Evolutionary conservation across 2,797 vertebrate genomes (phyloP).

Genomic region (Semaprochilodus insignis): DNA sequence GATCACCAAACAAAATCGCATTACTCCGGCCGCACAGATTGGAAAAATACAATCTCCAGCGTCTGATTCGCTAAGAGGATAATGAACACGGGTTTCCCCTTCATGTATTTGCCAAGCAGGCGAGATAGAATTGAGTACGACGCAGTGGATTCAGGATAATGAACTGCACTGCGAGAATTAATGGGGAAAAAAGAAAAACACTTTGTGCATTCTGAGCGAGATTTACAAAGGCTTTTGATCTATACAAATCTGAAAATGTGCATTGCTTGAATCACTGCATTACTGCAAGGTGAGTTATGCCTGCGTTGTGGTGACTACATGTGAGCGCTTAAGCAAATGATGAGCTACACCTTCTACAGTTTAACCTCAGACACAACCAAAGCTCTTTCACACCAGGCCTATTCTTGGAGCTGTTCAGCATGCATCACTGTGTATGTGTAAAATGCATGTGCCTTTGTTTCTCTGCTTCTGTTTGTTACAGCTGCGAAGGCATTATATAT

Average conservation of each 20-base stretch:
- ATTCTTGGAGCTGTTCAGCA: neutral
- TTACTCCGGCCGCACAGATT: constrained; percentile 28
- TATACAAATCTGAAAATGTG: constrained; percentile 6
- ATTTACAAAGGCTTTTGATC: constrained; percentile 9
- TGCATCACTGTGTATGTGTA: neutral
- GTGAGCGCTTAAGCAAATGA: constrained; percentile 62
- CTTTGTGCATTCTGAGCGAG: neutral
- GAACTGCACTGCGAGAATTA: constrained; percentile 13
- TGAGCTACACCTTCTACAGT: constrained; percentile 29
- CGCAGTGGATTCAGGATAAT: constrained; percentile 8
- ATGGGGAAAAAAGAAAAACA: neutral
- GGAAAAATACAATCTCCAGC: constrained; percentile 31
- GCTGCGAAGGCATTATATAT: neutral
- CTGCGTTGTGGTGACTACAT: constrained; percentile 43
- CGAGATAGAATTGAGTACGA: constrained; percentile 3
- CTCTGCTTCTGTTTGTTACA: neutral
- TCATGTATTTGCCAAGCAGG: constrained; percentile 29
- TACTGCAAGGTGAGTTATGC: constrained; percentile 12
- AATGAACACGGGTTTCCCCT: constrained; percentile 33
- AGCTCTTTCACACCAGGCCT: constrained; percentile 23
- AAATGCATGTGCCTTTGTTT: too few relatives aligned
- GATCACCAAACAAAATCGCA: constrained; percentile 39
- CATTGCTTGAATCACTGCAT: neutral
- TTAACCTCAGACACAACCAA: constrained; percentile 25
- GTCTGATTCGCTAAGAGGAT: constrained; percentile 18